Conservation (phyloP, 2,888 invertebrate genomes). For the Stegophylla sp. region DNA sequence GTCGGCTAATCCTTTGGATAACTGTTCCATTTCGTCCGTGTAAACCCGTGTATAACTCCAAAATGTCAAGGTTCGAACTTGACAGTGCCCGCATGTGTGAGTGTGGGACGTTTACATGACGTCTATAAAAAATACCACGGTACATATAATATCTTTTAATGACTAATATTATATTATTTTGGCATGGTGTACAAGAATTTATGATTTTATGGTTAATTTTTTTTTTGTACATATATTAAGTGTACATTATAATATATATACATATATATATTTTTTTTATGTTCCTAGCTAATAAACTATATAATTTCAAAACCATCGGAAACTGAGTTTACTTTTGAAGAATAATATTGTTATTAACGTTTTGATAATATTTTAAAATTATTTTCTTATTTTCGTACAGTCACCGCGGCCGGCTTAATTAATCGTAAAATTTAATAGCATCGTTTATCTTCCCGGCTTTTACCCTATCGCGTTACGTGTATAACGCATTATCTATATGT, state of each 20-base stretch:
- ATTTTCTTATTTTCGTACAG: slow-evolving; percentile 23
- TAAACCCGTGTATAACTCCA: slow-evolving; percentile 39
- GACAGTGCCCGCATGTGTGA: slow-evolving; percentile 27
- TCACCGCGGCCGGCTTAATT: slow-evolving; percentile 12
- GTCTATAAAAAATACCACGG: slow-evolving; percentile 28
- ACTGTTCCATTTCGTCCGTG: slow-evolving; percentile 36
- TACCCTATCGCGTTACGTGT: background rate
- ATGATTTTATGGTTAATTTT: slow-evolving; percentile 44
- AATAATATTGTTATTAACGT: slow-evolving; percentile 33
- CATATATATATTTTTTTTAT: slow-evolving; percentile 41
- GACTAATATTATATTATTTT: slow-evolving; percentile 55
- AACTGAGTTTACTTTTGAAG: slow-evolving; percentile 40
- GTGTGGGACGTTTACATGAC: slow-evolving; percentile 55
- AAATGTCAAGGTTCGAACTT: slow-evolving; percentile 54
- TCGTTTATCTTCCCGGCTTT: slow-evolving; percentile 28
- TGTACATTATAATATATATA: no score
- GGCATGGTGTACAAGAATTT: slow-evolving; percentile 47
- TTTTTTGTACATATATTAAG: no score
- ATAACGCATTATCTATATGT: no score
- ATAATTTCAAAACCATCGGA: slow-evolving; percentile 40
- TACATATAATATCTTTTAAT: slow-evolving; percentile 39
- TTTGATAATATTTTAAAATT: slow-evolving; percentile 26
- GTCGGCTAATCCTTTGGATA: slow-evolving; percentile 50
- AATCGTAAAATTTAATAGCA: slow-evolving; percentile 48
- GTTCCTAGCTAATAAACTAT: slow-evolving; percentile 43